Percentiles rank a stretch among this genome's conserved stretches.
phyloP scores from a whole-genome alignment of 2,113 vertebrate genomes.

The Phylloscopus trochiloides region DNA sequence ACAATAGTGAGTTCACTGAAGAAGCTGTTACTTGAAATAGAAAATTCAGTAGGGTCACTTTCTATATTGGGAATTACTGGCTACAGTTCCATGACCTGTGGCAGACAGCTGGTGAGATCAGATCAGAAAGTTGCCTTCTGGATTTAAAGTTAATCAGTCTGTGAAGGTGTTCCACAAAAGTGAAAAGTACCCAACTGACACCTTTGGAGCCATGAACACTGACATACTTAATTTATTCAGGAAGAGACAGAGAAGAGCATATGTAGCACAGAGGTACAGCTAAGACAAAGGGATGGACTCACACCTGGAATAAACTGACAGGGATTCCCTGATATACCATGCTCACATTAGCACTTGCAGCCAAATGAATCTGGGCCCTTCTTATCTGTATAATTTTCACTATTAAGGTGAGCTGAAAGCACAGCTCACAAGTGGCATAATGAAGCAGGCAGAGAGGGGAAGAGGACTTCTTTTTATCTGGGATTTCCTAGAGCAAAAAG shows the following conservation, averaged over 20 bases:
- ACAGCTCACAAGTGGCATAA: neutral
- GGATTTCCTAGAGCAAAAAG: neutral
- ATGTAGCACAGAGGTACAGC: neutral
- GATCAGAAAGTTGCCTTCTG: neutral
- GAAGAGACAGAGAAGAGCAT: neutral
- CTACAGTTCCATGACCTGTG: neutral
- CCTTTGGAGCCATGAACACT: neutral
- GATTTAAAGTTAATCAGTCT: neutral
- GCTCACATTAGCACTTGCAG: neutral
- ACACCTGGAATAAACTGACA: neutral
- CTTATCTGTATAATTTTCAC: neutral
- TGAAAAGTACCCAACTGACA: neutral
- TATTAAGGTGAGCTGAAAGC: neutral
- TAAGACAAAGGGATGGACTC: neutral
- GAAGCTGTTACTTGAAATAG: neutral
- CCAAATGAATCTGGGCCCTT: neutral
- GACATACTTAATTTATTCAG: neutral
- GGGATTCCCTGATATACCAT: neutral
- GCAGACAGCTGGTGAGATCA: neutral
- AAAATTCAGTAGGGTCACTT: neutral
- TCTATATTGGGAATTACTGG: neutral
- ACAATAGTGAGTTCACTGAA: neutral
- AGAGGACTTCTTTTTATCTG: neutral
- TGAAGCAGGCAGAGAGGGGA: neutral
- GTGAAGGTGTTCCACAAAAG: neutral